Evolutionary conservation across 2,797 vertebrate species (phyloP), one percentile per base, ranked within the genome.

Genomic region (Rhinatrema bivittatum): DNA sequence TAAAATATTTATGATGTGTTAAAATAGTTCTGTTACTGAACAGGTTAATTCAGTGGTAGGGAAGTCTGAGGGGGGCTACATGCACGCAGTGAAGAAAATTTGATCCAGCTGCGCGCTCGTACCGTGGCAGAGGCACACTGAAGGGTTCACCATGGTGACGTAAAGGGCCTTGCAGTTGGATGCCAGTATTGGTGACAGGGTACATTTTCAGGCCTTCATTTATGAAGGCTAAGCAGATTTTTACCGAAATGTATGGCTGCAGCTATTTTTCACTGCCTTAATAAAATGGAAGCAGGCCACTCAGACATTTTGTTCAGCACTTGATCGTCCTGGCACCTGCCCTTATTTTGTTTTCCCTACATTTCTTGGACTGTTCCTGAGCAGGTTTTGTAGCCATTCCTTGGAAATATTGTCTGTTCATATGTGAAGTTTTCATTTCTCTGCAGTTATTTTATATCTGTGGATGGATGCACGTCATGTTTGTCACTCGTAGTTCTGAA

Each of bases 141-240:
- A 60, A 45, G 43, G 29, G 32, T 60, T 49, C 38, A 43, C 5
- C 17, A n/a, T 38, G 65, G 25, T 60, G 46, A 62, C 8, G 5
- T 45, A 41, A 46, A 51, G 34, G n/a, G 32, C 23, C 42, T 51
- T 56, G 51, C 42, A 56, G 43, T 44, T 53, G 33, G 23, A 42
- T 26, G 29, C 20, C 36, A 30, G 35, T 46, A 18, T 34, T 47
- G 41, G 38, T 46, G 36, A 46, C 52, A 42, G 37, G 36, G 51
- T 47, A 53, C 46, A 49, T 46, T 50, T 65, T 56, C 45, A 52
- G 37, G 48, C 33, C 53, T 57, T 52, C 53, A 42, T 36, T n/a
- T 48, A 43, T 45, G 52, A 60, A 58, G 32, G 27, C 40, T 29
- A 9, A 21, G 43, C 26, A 12, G 14, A 11, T 7, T 12, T 4